Evolutionary conservation across 2,888 invertebrate genomes (phyloP), one percentile per base, ranked within the genome.

Genomic region (Agriopis marginaria): DNA sequence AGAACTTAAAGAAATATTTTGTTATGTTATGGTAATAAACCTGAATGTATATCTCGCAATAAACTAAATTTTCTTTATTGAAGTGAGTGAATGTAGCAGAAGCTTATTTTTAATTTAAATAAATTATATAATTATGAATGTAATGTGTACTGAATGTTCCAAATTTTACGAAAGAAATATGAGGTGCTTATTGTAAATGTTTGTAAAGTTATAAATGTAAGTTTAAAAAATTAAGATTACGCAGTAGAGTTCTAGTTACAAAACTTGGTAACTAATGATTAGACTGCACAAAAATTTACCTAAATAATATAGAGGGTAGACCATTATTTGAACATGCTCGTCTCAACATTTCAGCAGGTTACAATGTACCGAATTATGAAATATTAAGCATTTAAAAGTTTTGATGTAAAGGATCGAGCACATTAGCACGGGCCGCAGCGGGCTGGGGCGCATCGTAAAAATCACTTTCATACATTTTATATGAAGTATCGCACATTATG

Each of bases 111-210:
- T 44, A 56, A n/a, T 42, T 11, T 44, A 56, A n/a, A 62, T 45
- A 45, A 11, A 62, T 14, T 40, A 47, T 49, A 49, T 49, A 14
- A 14, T 49, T 49, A 12, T 49, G 14, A 47, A 47, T 47, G n/a
- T 12, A 3, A 12, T 58, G 17, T 58, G 17, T 40, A 47, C 4
- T 58, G 11, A 32, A 58, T 51, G 17, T 50, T 64, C 49, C 4
- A 42, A 50, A 58, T 44, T 56, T 63, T 3, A 32, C 12, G 50
- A 50, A 58, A 23, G 50, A 51, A 59, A 42, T 7, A 51, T 45
- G 32, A 62, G 53, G 62, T 53, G 67, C 62, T 68, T 63, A 40
- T 51, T 62, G 53, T 68, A 58, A 51, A 67, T 63, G 45, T 67
- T 58, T 67, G 58, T 63, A 67, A 45, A 66, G 23, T 32, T 45